A percentile compares a stretch with the other conserved stretches of the same genome.
Evolutionary conservation across 1,140 invertebrate genomes (phyloP).

Genomic region (Drosophila simulans): DNA sequence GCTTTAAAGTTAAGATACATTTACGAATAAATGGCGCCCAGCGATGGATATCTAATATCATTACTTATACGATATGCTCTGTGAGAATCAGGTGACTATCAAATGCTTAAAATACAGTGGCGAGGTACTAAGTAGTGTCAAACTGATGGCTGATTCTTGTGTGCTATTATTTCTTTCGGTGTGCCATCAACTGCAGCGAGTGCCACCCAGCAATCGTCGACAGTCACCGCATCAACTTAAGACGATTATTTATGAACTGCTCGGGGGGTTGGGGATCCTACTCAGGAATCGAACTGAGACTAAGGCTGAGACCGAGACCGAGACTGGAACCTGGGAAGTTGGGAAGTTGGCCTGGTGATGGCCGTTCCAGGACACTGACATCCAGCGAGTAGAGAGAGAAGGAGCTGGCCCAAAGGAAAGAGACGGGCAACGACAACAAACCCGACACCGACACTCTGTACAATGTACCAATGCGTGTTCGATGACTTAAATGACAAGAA

Average conservation of each 20-base stretch:
- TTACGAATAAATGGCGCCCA: neutral
- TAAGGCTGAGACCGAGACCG: too few species aligned
- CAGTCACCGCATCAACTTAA: slow-evolving; percentile 79
- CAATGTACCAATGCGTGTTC: slow-evolving; percentile 84
- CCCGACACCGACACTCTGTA: slow-evolving; percentile 61
- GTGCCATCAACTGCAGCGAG: slow-evolving; percentile 45
- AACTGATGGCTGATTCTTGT: neutral
- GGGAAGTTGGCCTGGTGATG: slow-evolving; percentile 39
- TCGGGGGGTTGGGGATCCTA: slow-evolving; percentile 23
- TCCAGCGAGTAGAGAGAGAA: slow-evolving; percentile 20
- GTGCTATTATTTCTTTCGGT: slow-evolving; percentile 22
- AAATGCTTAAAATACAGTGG: neutral
- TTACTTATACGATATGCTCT: too few species aligned
- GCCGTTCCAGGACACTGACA: slow-evolving; percentile 77
- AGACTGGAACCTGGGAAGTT: slow-evolving; percentile 20
- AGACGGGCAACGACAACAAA: slow-evolving; percentile 35
- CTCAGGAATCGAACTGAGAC: neutral
- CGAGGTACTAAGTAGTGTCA: too few species aligned
- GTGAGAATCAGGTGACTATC: neutral
- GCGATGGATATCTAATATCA: neutral
- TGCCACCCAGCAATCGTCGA: slow-evolving; percentile 55
- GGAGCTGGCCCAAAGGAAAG: neutral
- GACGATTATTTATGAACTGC: slow-evolving; percentile 84
- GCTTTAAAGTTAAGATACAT: neutral
- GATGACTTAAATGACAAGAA: slow-evolving; percentile 83